Percentiles rank a stretch among this genome's conserved stretches.
Evolutionary conservation across 2,113 vertebrate genomes (phyloP).

Genomic region (Actinemys pallida): DNA sequence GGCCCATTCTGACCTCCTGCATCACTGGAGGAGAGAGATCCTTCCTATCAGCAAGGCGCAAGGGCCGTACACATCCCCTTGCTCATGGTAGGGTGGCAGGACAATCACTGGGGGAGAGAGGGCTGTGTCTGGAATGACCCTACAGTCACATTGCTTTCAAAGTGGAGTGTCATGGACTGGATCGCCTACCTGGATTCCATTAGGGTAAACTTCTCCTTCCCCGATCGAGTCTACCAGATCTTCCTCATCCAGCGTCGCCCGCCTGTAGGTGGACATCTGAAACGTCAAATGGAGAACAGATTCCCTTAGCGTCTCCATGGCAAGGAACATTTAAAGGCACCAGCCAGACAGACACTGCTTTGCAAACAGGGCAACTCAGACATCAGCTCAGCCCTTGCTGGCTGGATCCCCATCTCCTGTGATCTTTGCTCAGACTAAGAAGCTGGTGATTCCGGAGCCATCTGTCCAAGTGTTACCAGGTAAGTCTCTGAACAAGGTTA

Average conservation of each 20-base stretch:
- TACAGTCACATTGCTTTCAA: background rate
- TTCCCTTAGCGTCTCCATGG: slow-evolving; percentile 83
- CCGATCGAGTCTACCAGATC: slow-evolving; percentile 89
- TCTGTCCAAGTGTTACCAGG: background rate
- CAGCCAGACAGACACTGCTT: background rate
- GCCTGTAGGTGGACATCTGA: slow-evolving; percentile 96
- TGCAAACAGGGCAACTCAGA: background rate
- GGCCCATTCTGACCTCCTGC: background rate
- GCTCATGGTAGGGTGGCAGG: background rate
- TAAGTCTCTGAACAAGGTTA: background rate
- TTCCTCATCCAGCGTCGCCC: slow-evolving; percentile 94
- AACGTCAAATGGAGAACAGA: slow-evolving; percentile 85
- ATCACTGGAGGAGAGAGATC: background rate
- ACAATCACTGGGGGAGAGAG: background rate
- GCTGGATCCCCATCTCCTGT: too few species aligned
- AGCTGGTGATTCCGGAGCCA: background rate
- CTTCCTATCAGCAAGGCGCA: background rate
- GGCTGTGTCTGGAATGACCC: background rate
- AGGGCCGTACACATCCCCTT: background rate
- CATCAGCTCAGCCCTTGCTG: background rate
- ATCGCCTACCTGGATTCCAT: slow-evolving; percentile 86
- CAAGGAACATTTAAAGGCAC: too few species aligned
- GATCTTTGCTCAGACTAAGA: background rate
- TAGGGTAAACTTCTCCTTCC: slow-evolving; percentile 87
- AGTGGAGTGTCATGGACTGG: background rate